A percentile compares a stretch with the other conserved stretches of the same genome.
These are phyloP conservation scores for Hylomyscus alleni DNA, from an alignment of 2,797 vertebrate genomes.

Conservation along the genomic window DNA sequence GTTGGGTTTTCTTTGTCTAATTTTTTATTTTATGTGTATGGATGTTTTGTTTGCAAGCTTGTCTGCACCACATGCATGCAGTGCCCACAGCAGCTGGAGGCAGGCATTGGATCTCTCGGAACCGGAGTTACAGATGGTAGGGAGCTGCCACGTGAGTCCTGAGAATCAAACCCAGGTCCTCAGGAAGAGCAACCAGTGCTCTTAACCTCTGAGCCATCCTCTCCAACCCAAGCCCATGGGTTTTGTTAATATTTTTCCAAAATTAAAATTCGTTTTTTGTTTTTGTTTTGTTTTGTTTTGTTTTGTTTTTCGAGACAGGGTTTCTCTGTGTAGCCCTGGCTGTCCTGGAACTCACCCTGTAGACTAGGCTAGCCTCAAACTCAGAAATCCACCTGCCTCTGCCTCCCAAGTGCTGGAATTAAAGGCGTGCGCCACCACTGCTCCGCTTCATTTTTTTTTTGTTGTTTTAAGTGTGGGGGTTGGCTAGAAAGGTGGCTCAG, in stretches of 20 bases:
- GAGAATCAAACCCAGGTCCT: neutral
- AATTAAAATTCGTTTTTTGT: conserved; percentile 61
- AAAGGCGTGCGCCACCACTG: too few relatives aligned
- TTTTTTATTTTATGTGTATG: neutral
- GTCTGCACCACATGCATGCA: neutral
- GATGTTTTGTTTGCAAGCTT: too few relatives aligned
- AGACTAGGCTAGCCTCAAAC: too few relatives aligned
- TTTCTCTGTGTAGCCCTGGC: too few relatives aligned
- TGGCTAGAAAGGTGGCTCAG: neutral
- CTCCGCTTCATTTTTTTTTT: conserved; percentile 30
- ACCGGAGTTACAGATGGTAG: neutral
- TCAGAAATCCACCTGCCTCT: too few relatives aligned
- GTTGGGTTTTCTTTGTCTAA: neutral
- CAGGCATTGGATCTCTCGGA: neutral
- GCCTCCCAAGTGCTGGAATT: too few relatives aligned
- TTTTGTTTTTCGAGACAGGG: too few relatives aligned
- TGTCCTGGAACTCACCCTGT: too few relatives aligned
- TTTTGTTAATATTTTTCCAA: conserved; percentile 1
- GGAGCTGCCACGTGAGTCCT: neutral
- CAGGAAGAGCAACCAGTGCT: neutral
- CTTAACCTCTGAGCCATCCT: neutral
- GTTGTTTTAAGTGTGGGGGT: neutral
- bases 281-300: too few relatives aligned
- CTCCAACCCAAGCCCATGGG: neutral
- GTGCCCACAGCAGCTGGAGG: neutral